Evolutionary conservation across 2,113 vertebrate species (phyloP), one percentile per base, ranked within the genome.

Genomic region (Callipepla californica): DNA sequence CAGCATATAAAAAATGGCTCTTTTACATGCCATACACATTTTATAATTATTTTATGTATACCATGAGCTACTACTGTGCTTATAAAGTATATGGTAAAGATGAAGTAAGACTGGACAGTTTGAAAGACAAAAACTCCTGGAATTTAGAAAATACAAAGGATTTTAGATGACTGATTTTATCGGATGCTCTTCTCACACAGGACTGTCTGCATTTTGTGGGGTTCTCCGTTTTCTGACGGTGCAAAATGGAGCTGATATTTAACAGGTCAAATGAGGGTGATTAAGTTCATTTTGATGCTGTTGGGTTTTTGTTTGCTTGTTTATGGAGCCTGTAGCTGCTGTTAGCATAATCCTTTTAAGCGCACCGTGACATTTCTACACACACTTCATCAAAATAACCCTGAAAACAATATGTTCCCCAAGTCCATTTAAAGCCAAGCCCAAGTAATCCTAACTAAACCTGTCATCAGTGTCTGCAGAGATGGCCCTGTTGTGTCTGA

Each of bases 381-480:
- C n/a, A 44, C 65, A 19, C 30, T 88, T 78, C 65, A 69, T 61
- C 61, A 83, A 80, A 91, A 82, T 42, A 85, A 86, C 63, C 36
- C 55, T 72, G 76, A 38, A 88, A 90, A 85, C 40, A 74, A 7
- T 67, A 70, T 63, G 66, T 63, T 78, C 44, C 44, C 22, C 18
- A 1, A 23, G 55, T 26, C 67, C 51, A 28, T 74, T 59, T 70
- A 57, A 87, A 91, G 44, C 53, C 65, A 13, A 53, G n/a, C 61
- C 67, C 61, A 75, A 80, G 65, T 94, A 88, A 83, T 85, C 79
- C 51, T 53, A 50, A 89, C 83, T 76, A 83, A 94, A 84, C 22
- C 61, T 9, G 2, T 5, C 36, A 48, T 15, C 79, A 74, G 40
- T 75, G 11, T 21, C 69, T 83, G 69, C 72, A 85, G 32, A 80